Conservation (phyloP, 2,888 invertebrate species). For the Apodemia mormo region DNA sequence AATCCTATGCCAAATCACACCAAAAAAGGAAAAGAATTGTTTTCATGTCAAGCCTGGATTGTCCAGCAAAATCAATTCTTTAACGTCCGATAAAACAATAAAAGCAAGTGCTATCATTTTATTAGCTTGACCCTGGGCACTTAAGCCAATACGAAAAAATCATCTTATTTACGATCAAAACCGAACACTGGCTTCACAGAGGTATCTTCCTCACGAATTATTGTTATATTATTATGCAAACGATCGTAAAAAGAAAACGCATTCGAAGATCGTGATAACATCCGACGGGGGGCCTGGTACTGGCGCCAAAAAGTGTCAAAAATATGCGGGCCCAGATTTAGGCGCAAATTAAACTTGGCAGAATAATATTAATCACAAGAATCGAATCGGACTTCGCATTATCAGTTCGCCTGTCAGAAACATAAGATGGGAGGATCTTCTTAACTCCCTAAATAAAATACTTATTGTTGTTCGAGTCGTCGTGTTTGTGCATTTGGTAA, state of each 20-base stretch:
- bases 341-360: constrained; percentile 38
- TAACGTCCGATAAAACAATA: constrained; percentile 4
- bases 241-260: constrained; percentile 35
- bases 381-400: constrained; percentile 16
- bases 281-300: constrained; percentile 40
- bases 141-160: constrained; percentile 15
- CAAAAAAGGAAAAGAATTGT: no score
- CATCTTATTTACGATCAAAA: constrained; percentile 30
- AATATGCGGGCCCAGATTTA: constrained; percentile 33
- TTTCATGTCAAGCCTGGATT: background rate
- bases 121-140: constrained; percentile 1
- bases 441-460: constrained; percentile 10
- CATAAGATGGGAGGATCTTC: constrained; percentile 14
- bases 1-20: no score
- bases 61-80: background rate
- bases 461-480: background rate
- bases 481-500: background rate
- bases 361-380: constrained; percentile 27
- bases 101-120: background rate
- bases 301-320: constrained; percentile 47
- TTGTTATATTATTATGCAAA: constrained; percentile 41
- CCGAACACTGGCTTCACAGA: background rate
- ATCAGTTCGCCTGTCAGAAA: constrained; percentile 22
- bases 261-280: constrained; percentile 41
- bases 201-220: constrained; percentile 34